These are phyloP conservation scores for Pithys albifrons DNA, from an alignment of 2,113 vertebrate species.

Conservation along the genomic window DNA sequence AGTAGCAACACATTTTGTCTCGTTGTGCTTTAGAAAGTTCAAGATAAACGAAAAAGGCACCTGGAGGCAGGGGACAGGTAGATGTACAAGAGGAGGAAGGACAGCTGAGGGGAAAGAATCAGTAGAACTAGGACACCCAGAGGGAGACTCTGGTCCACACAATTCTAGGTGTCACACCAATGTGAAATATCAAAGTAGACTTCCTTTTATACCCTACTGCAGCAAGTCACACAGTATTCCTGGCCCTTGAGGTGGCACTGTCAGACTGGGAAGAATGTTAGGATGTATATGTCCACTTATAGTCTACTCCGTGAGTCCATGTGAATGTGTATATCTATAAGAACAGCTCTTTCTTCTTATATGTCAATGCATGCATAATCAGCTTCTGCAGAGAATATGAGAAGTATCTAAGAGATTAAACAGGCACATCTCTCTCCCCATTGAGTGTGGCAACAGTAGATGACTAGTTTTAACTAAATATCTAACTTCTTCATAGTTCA, in stretches of 20 bases:
- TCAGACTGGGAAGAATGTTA: not conserved
- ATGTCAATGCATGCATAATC: not conserved
- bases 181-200: conserved; percentile 69
- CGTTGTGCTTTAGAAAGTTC: conserved; percentile 26
- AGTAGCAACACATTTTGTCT: not conserved
- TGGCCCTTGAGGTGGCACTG: conserved; percentile 40
- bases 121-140: conserved; percentile 60
- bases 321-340: not conserved
- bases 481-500: not conserved
- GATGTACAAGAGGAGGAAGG: conserved; percentile 37
- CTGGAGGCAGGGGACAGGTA: conserved; percentile 41
- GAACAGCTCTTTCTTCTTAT: not conserved
- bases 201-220: conserved; percentile 25
- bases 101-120: conserved; percentile 52
- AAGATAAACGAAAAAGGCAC: conserved; percentile 45
- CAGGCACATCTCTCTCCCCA: not conserved
- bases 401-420: not conserved
- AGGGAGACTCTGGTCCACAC: conserved; percentile 45
- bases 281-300: not conserved
- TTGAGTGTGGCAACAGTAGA: not conserved
- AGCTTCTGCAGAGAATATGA: not conserved
- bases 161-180: conserved; percentile 35
- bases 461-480: not conserved
- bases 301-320: not conserved
- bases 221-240: conserved; percentile 26